A percentile compares a stretch with the other conserved stretches of the same genome.
These are phyloP conservation scores for Calyptommatus sinebrachiatus DNA, from an alignment of 2,113 vertebrate species.

Conservation along the genomic window DNA sequence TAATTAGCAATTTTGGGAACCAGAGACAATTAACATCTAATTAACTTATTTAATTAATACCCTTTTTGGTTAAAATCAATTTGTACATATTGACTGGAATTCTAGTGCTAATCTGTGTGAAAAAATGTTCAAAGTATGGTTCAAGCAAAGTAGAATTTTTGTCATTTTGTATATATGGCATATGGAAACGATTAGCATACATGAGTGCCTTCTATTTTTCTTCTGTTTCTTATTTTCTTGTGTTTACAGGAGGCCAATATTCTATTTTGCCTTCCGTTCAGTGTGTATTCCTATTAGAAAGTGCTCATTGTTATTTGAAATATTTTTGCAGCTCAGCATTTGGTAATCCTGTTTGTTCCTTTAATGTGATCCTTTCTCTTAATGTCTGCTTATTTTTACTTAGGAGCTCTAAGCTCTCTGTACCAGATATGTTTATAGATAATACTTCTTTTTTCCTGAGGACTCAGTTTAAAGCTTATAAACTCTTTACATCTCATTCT, in stretches of 20 bases:
- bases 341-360: constrained; percentile 59
- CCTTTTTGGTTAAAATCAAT: too few relatives aligned
- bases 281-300: constrained; percentile 30
- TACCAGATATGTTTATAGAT: constrained; percentile 54
- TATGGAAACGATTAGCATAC: constrained; percentile 25
- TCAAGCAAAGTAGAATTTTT: neutral
- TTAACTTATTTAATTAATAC: too few relatives aligned
- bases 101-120: neutral
- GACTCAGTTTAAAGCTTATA: constrained; percentile 65
- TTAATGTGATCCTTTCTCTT: constrained; percentile 63
- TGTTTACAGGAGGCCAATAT: constrained; percentile 58
- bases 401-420: constrained; percentile 51
- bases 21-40: too few relatives aligned
- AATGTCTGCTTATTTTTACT: constrained; percentile 68
- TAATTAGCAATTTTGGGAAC: too few relatives aligned
- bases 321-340: constrained; percentile 66
- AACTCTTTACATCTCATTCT: constrained; percentile 67
- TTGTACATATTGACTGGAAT: neutral
- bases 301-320: constrained; percentile 38
- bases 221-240: constrained; percentile 55
- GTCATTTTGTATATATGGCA: constrained; percentile 1
- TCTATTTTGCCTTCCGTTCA: constrained; percentile 57
- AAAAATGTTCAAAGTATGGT: neutral
- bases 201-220: constrained; percentile 7
- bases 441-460: constrained; percentile 43